Conservation (phyloP, 2,113 vertebrate species). For the Regulus satrapa region DNA sequence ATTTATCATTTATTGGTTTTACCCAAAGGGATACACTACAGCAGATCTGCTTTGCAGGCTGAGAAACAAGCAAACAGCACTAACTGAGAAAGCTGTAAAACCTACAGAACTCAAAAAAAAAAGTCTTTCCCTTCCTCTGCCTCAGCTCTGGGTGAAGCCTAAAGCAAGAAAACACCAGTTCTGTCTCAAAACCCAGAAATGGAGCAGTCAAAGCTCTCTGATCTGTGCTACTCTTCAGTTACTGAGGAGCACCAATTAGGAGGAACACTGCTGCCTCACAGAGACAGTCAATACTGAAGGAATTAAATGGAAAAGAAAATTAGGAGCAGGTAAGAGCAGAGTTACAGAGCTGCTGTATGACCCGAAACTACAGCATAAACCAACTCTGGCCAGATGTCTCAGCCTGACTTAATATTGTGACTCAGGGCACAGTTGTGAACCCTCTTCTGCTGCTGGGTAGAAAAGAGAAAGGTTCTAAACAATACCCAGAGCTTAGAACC, state of each 20-base stretch:
- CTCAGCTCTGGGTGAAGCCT: neutral
- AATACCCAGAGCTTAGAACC: neutral
- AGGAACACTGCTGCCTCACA: neutral
- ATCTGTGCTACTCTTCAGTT: neutral
- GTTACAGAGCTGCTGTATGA: neutral
- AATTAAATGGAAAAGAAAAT: neutral
- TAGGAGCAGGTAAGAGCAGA: neutral
- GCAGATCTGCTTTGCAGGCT: neutral
- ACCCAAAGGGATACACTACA: neutral
- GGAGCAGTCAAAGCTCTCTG: neutral
- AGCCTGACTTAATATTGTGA: neutral
- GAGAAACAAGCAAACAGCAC: neutral
- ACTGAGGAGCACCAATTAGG: rapidly evolving
- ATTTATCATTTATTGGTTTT: neutral
- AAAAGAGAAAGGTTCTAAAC: neutral
- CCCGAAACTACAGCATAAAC: neutral
- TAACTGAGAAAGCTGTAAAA: neutral
- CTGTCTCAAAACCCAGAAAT: neutral
- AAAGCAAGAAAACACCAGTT: neutral
- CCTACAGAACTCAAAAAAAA: neutral
- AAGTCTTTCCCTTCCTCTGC: neutral
- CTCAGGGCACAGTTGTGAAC: neutral
- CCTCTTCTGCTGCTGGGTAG: neutral
- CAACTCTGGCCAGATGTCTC: neutral
- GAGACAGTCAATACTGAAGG: neutral